Evolutionary conservation across 2,797 vertebrate species (phyloP), one percentile per base, ranked within the genome.

Genomic region (Oreonectes daqikongensis): DNA sequence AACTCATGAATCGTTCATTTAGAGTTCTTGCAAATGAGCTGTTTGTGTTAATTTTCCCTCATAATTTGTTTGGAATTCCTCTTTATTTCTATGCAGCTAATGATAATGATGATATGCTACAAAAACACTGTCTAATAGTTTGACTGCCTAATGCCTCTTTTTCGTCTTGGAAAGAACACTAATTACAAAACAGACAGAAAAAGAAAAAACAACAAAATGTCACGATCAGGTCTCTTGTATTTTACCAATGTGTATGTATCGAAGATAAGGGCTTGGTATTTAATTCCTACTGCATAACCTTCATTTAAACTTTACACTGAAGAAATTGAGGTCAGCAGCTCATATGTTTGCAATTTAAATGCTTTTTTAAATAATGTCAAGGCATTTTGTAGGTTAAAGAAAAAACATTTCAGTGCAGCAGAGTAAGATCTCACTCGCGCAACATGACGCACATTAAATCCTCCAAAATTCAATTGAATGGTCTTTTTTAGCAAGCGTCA

Each of bases 41-140:
- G 17, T 61, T 69, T 69, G 71, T 89, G 87, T 83, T 87, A 74
- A 87, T 40, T 57, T 52, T 20, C 30, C 44, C 14, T 22, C 15
- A 60, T 87, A 79, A 90, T 92, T 90, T 87, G 81, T 85, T 59
- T 84, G 86, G 85, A 90, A 91, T 92, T 88, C 72, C 82, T 63
- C 53, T 69, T 80, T 86, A 87, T 88, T 81, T 78, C 85, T 85
- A 3, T 42, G 44, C 55, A 79, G 68, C 26, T 48, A 63, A 60
- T 50, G 3, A 53, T 24, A 35, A 63, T 52, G 18, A 26, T 60
- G 32, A 71, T 72, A 48, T 28, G 32, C 20, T 35, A 15, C 46
- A 63, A n/a, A 50, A 18, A 55, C 14, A 57, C 28, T 7, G 46
- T 28, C 53, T 26, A 55, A 26, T 14, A 28, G 12, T 48, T 72